Evolutionary conservation across 1,140 invertebrate genomes (phyloP).

Genomic region (Sinella curviseta): DNA sequence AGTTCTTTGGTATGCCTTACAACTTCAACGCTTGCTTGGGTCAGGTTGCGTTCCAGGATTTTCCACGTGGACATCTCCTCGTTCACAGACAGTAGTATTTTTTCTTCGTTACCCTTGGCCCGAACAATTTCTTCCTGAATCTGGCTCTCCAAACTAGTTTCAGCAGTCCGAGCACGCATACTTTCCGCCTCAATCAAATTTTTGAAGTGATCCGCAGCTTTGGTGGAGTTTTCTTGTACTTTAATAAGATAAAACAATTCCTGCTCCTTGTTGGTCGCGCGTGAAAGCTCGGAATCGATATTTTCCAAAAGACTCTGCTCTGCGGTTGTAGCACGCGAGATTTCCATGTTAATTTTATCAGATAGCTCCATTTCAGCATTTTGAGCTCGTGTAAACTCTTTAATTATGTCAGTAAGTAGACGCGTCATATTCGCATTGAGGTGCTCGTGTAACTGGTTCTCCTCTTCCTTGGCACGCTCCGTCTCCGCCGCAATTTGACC

Average conservation of each 20-base stretch:
- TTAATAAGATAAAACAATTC: neutral
- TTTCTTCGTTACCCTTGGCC: neutral
- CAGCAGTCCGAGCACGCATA: neutral
- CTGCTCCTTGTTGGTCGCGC: neutral
- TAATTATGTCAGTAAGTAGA: neutral
- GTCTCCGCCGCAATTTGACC: neutral
- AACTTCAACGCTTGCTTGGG: neutral
- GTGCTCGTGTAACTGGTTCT: neutral
- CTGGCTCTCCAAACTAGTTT: neutral
- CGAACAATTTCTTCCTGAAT: neutral
- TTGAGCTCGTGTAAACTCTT: constrained; percentile 3
- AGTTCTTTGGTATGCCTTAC: neutral
- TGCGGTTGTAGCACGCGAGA: neutral
- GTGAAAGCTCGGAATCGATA: neutral
- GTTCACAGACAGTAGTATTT: neutral
- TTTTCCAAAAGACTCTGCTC: neutral
- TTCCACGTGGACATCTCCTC: neutral
- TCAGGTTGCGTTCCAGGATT: neutral
- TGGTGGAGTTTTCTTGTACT: neutral
- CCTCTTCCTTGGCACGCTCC: constrained; percentile 11
- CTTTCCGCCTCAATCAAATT: neutral
- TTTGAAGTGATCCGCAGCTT: neutral
- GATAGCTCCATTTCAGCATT: neutral
- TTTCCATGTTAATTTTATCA: neutral
- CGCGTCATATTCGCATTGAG: neutral